A percentile compares a stretch with the other conserved stretches of the same genome.
phyloP scores from a whole-genome alignment of 1,140 invertebrate genomes.

The Stratiolaelaps scimitus region DNA sequence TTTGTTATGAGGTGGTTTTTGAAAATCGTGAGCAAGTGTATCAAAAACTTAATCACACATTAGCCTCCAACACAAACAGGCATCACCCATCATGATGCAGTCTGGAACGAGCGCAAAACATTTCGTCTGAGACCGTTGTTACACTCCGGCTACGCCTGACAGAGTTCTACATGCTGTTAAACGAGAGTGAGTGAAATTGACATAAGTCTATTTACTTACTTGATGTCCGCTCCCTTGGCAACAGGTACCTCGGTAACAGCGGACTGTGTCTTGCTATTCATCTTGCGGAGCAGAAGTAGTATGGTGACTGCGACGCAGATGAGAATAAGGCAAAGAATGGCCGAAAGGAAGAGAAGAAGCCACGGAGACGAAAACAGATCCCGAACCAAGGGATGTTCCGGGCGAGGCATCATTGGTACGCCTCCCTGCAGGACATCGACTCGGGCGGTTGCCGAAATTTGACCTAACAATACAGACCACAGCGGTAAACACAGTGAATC shows the following conservation, averaged over 20 bases:
- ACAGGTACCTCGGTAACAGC: constrained; percentile 20
- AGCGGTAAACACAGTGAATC: not conserved
- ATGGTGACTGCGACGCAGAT: constrained; percentile 21
- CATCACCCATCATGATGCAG: too few species aligned
- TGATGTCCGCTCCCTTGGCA: constrained; percentile 7
- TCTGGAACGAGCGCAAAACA: too few species aligned
- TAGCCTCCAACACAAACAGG: too few species aligned
- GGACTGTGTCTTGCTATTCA: constrained; percentile 16
- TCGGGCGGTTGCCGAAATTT: constrained; percentile 7
- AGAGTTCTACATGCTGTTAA: not conserved
- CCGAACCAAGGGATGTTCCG: not conserved
- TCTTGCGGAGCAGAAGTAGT: not conserved
- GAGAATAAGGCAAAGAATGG: constrained; percentile 21
- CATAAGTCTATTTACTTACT: constrained; percentile 4
- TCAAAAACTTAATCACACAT: too few species aligned
- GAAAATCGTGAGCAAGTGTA: too few species aligned
- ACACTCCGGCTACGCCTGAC: too few species aligned
- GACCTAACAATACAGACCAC: not conserved
- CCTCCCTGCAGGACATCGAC: constrained; percentile 9
- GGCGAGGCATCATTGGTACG: not conserved
- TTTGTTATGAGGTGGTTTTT: too few species aligned
- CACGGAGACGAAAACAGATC: constrained; percentile 5
- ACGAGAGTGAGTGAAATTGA: not conserved
- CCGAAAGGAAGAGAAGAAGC: constrained; percentile 20
- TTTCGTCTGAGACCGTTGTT: too few species aligned